These are phyloP conservation scores for Borostomias antarcticus DNA, from an alignment of 2,797 vertebrate species.

Conservation along the genomic window DNA sequence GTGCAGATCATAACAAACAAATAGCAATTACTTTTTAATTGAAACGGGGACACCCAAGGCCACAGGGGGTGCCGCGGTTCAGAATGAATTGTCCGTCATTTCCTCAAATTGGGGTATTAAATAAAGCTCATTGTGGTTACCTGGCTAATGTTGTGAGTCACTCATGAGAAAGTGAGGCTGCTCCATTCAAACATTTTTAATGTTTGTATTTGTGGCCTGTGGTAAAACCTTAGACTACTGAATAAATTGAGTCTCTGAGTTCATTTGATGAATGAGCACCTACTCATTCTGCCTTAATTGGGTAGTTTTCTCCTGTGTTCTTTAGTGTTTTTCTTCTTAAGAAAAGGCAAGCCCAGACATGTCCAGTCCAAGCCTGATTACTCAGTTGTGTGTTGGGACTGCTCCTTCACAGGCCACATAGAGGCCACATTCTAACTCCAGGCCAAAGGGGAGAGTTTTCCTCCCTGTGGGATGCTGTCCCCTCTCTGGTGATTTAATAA, in stretches of 20 bases:
- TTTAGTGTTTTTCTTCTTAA: too few species aligned
- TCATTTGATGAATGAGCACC: not conserved
- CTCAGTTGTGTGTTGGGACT: not conserved
- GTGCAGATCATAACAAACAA: conserved; percentile 46
- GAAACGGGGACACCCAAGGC: conserved; percentile 27
- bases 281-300: not conserved
- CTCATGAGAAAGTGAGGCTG: too few species aligned
- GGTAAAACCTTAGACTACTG: not conserved
- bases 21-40: conserved; percentile 46
- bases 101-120: conserved; percentile 27
- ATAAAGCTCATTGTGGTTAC: conserved; percentile 22
- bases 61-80: conserved; percentile 16
- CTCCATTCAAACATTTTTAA: not conserved
- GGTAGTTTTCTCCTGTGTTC: not conserved
- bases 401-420: not conserved
- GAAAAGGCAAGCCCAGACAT: too few species aligned
- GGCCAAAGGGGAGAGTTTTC: not conserved
- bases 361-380: not conserved
- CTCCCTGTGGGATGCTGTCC: not conserved
- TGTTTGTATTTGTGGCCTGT: not conserved
- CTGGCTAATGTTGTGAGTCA: conserved; percentile 16
- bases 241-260: not conserved
- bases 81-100: conserved; percentile 30
- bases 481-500: not conserved
- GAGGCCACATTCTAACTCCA: not conserved